Percentiles rank a stretch among this genome's conserved stretches.
Evolutionary conservation across 2,888 invertebrate species (phyloP).

Genomic region (Cerceris rybyensis): DNA sequence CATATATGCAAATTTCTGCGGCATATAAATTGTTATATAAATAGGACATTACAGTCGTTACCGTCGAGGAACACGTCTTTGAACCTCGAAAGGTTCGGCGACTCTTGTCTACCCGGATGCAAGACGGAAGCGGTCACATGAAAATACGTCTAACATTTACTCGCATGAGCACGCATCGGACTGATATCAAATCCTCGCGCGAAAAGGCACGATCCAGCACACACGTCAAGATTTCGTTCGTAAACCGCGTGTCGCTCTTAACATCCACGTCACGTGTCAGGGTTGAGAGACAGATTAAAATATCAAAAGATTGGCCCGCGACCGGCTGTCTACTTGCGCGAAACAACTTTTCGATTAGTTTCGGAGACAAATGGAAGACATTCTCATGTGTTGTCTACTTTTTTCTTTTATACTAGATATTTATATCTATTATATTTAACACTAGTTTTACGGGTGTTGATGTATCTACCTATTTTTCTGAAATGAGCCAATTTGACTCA

Average conservation of each 20-base stretch:
- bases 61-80: no score
- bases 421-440: no score
- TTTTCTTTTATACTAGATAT: no score
- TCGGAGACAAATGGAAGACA: slow-evolving; percentile 6
- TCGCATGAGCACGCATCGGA: slow-evolving; percentile 17
- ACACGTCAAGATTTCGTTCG: slow-evolving; percentile 37
- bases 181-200: slow-evolving; percentile 30
- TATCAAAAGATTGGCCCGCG: slow-evolving; percentile 72
- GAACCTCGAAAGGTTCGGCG: background rate
- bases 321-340: slow-evolving; percentile 1
- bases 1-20: background rate
- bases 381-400: background rate
- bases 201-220: slow-evolving; percentile 34
- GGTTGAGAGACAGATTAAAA: slow-evolving; percentile 70
- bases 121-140: slow-evolving; percentile 26
- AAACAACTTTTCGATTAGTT: slow-evolving; percentile 21
- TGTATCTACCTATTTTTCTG: no score
- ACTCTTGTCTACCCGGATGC: slow-evolving; percentile 1
- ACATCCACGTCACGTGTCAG: slow-evolving; percentile 59
- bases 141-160: slow-evolving; percentile 20
- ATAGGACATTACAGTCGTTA: background rate
- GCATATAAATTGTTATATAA: background rate
- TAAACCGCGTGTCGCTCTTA: slow-evolving; percentile 35
- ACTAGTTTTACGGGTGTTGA: no score
- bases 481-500: no score